Percentiles rank a stretch among this genome's conserved stretches.
phyloP scores from a whole-genome alignment of 2,113 vertebrate genomes.

The Pedionomus torquatus region DNA sequence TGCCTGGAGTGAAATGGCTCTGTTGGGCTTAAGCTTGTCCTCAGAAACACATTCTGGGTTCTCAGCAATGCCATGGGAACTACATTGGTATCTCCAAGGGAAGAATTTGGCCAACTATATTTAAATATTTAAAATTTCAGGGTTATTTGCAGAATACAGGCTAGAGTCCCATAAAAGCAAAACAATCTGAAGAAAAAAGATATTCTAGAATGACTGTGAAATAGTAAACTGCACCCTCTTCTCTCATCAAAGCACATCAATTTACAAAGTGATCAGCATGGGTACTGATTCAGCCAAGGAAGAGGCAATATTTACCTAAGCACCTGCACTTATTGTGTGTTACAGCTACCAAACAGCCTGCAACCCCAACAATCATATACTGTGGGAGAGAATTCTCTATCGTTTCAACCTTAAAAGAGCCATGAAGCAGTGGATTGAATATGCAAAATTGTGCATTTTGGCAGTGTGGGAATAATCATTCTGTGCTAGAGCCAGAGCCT shows the following conservation, averaged over 20 bases:
- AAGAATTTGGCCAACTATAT: constrained; percentile 31
- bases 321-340: constrained; percentile 5
- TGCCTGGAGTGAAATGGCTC: constrained; percentile 47
- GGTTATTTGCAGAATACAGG: constrained; percentile 24
- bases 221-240: constrained; percentile 45
- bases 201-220: constrained; percentile 46
- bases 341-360: constrained; percentile 16
- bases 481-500: constrained; percentile 10
- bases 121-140: constrained; percentile 52
- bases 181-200: constrained; percentile 44
- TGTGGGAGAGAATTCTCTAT: background rate
- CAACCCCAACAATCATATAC: background rate
- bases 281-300: constrained; percentile 25
- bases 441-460: background rate
- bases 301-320: constrained; percentile 62
- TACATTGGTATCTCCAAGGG: background rate
- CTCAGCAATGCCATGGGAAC: constrained; percentile 30
- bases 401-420: constrained; percentile 15
- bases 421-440: background rate
- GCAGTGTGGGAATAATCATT: constrained; percentile 19
- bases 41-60: background rate
- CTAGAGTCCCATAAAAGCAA: constrained; percentile 53
- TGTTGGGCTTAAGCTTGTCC: constrained; percentile 36
- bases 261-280: constrained; percentile 6
- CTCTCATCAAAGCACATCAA: constrained; percentile 27